These are phyloP conservation scores for Microcebus murinus DNA, from an alignment of 2,113 vertebrate species.

Conservation along the genomic window DNA sequence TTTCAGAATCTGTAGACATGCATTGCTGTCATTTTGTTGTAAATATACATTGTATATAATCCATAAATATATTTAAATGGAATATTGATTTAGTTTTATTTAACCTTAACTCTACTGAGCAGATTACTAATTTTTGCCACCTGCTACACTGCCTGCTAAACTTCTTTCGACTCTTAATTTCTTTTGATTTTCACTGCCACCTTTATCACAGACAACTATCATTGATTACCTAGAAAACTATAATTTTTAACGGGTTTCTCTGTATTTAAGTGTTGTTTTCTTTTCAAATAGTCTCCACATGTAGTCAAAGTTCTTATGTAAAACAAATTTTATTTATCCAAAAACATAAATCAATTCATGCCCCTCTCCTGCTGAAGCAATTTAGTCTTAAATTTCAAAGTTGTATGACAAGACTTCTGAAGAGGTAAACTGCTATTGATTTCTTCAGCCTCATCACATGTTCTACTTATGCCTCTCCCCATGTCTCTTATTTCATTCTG, in stretches of 20 bases:
- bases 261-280: not conserved
- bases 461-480: not conserved
- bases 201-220: not conserved
- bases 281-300: not conserved
- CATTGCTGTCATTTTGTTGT: not conserved
- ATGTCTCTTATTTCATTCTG: not conserved
- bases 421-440: not conserved
- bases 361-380: not conserved
- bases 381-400: not conserved
- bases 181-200: not conserved
- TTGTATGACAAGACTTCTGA: not conserved
- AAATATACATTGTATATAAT: not conserved
- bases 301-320: not conserved
- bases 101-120: not conserved
- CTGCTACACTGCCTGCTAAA: not conserved
- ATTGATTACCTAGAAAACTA: not conserved
- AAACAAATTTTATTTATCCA: not conserved
- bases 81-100: not conserved
- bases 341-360: not conserved
- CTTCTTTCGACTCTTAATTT: not conserved
- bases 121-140: not conserved
- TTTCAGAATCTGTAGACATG: not conserved
- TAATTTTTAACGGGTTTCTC: not conserved
- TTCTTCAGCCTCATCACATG: not conserved
- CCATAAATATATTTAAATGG: not conserved